phyloP scores from a whole-genome alignment of 2,113 vertebrate species.

The Misgurnus mizolepis region DNA sequence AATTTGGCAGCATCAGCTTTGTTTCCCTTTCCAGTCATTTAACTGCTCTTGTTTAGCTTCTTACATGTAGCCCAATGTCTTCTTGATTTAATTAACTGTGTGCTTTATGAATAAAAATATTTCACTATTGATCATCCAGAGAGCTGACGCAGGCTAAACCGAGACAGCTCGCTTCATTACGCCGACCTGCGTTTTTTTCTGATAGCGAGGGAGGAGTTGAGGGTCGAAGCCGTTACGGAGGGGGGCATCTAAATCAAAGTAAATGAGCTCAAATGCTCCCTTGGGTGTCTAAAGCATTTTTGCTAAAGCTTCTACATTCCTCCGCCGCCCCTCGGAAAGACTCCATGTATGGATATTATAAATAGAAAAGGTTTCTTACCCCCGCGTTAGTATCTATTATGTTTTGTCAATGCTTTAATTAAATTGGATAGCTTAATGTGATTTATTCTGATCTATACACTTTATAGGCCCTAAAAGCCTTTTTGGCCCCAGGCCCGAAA shows the following conservation, averaged over 20 bases:
- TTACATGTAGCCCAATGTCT: slow-evolving; percentile 85
- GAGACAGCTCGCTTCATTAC: slow-evolving; percentile 80
- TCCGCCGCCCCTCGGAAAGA: slow-evolving; percentile 75
- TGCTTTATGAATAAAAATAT: slow-evolving; percentile 99
- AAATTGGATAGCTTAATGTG: slow-evolving; percentile 97
- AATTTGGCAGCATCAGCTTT: slow-evolving; percentile 37
- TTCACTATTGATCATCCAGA: slow-evolving; percentile 92
- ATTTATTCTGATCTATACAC: slow-evolving; percentile 96
- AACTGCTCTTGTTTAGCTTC: slow-evolving; percentile 78
- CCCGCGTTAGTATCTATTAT: slow-evolving; percentile 96
- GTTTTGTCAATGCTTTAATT: slow-evolving; percentile 99
- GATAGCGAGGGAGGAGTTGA: slow-evolving; percentile 26
- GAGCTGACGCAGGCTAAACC: slow-evolving; percentile 84
- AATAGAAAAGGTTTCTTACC: slow-evolving; percentile 83
- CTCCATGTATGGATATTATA: slow-evolving; percentile 88
- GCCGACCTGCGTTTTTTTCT: slow-evolving; percentile 62
- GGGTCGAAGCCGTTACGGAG: not conserved
- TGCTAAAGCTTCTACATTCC: slow-evolving; percentile 80
- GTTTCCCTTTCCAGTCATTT: slow-evolving; percentile 45
- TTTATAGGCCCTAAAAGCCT: slow-evolving; percentile 99
- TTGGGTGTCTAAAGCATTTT: slow-evolving; percentile 76
- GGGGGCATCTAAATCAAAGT: slow-evolving; percentile 84
- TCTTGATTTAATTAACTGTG: slow-evolving; percentile 95
- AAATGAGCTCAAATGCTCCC: slow-evolving; percentile 89
- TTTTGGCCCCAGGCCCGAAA: slow-evolving; percentile 91